Percentiles rank a stretch among this genome's conserved stretches.
These are phyloP conservation scores for Saccopteryx bilineata DNA, from an alignment of 2,113 vertebrate species.

Conservation along the genomic window DNA sequence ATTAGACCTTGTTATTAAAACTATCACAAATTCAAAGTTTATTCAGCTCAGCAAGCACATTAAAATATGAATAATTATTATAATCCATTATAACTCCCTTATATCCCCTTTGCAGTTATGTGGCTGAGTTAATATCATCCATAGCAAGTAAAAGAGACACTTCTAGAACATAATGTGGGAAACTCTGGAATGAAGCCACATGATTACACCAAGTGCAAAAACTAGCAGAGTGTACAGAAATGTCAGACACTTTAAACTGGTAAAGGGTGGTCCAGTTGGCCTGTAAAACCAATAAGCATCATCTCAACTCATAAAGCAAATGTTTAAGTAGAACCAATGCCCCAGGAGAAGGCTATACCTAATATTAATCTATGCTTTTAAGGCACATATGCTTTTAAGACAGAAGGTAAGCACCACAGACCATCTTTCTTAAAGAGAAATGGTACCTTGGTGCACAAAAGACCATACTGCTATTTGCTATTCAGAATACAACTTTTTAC, in stretches of 20 bases:
- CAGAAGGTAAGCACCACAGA: background rate
- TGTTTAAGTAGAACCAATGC: background rate
- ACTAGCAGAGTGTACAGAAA: background rate
- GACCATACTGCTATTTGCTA: background rate
- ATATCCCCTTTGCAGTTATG: constrained; percentile 14
- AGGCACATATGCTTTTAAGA: background rate
- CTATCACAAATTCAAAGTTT: constrained; percentile 25
- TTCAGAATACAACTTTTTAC: constrained; percentile 48
- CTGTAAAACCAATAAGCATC: background rate
- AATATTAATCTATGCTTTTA: constrained; percentile 21
- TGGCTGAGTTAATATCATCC: constrained; percentile 23
- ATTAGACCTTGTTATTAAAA: constrained; percentile 42
- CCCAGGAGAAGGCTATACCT: background rate
- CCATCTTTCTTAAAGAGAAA: constrained; percentile 35
- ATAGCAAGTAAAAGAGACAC: background rate
- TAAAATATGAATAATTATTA: constrained; percentile 54
- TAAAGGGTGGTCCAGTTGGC: background rate
- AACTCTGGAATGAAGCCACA: background rate
- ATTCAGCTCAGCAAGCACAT: constrained; percentile 10
- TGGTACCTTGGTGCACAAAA: background rate
- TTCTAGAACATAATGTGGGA: constrained; percentile 34
- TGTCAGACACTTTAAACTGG: background rate
- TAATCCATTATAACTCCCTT: constrained; percentile 6
- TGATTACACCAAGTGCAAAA: constrained; percentile 15
- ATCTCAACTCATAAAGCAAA: constrained; percentile 45